A percentile compares a stretch with the other conserved stretches of the same genome.
Conservation (phyloP, 2,797 vertebrate genomes). For the Aeoliscus strigatus region DNA sequence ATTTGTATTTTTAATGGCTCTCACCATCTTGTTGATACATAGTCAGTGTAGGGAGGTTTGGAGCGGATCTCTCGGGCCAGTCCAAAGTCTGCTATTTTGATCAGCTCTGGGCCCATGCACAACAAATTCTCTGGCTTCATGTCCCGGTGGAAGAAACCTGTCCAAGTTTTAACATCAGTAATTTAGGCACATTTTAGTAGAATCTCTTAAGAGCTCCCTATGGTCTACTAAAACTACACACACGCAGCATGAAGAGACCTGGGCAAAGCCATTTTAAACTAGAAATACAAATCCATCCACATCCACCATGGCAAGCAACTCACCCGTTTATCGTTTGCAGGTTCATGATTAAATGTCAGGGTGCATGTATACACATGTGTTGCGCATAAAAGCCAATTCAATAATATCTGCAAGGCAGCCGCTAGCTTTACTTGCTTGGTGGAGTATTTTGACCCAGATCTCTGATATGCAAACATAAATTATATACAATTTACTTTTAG, state of each 20-base stretch:
- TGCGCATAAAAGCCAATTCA: no score
- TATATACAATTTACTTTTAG: no score
- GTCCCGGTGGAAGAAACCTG: conserved; percentile 97
- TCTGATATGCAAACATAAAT: no score
- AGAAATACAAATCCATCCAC: no score
- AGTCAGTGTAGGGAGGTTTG: conserved; percentile 95
- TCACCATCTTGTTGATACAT: conserved; percentile 96
- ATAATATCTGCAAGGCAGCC: no score
- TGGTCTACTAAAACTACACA: no score
- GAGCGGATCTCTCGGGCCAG: conserved; percentile 95
- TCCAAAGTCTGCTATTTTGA: conserved; percentile 98
- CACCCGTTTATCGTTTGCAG: no score
- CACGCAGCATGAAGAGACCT: neutral
- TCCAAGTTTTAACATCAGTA: conserved; percentile 3
- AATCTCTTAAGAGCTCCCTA: neutral
- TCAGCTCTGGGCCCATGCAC: conserved; percentile 95
- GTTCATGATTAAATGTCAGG: no score
- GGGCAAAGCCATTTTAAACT: neutral
- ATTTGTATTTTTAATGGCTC: conserved; percentile 25
- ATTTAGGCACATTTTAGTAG: neutral
- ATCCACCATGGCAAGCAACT: no score
- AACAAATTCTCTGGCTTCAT: conserved; percentile 98
- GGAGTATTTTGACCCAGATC: no score
- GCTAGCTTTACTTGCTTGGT: no score
- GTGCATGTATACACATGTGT: no score